Evolutionary conservation across 1,140 invertebrate genomes (phyloP), one percentile per base, ranked within the genome.

Genomic region (Diploscapter pachys): DNA sequence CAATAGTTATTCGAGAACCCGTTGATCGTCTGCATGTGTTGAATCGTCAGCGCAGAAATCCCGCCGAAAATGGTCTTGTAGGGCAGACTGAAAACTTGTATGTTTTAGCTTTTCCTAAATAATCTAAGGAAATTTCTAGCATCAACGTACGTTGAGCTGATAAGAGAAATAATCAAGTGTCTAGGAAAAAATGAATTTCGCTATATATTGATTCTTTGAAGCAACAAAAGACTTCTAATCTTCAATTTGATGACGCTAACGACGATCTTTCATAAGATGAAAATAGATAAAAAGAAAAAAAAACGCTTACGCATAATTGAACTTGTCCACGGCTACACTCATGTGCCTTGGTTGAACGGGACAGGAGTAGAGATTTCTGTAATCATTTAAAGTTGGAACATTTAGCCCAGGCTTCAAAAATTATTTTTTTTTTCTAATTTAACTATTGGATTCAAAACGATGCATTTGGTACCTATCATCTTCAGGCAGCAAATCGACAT

Each of bases 1-100:
- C 90, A 93, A 87, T 92, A 95, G 51, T 90, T 86, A 87, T 95
- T 96, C 8, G 93, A 93, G 89, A 95, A 96, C 3, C 95, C 95
- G 87, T 98, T 97, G 5, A 93, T 90, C 79, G 87, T 86, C 75
- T 90, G 88, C 85, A 91, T 94, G 73, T 91, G 90, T 52, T 89
- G 86, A 4, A 86, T 85, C 61, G 83, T 86, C 71, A 91, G 86
- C 6, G 89, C 88, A 76, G 89, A 88, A 3, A 90, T 90, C 4
- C 90, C 90, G 31, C 90, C 90, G 86, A 97, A 85, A 6, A 85
- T 80, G 5, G 82, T 57, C n/a, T 62, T 74, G 76, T 85, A 85
- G 11, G 83, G 83, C 61, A 83, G 79, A 73, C 82, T 83, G 62
- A 62, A 81, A 77, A 56, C 31, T 31, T 31, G 31, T 31, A 31